Evolutionary conservation across 2,888 invertebrate genomes (phyloP), one percentile per base, ranked within the genome.

Genomic region (Poecilobothrus nobilitatus): DNA sequence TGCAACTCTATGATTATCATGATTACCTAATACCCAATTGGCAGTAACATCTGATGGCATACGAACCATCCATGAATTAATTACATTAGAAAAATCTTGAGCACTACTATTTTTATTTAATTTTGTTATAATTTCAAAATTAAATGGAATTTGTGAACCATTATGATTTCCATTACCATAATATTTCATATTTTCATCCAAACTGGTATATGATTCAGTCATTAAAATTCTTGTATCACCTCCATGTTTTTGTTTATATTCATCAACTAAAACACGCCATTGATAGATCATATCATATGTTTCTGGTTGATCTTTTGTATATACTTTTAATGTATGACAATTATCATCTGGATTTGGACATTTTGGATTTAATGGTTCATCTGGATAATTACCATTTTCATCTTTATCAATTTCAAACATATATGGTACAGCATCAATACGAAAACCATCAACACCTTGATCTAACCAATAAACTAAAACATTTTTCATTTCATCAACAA

Each of bases 381-480:
- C 83, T 0, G 83, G 83, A 68, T 83, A 84, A 21, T 81, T 78
- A 0, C 84, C 83, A 18, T 84, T 83, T 69, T 77, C 84, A 8
- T 77, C 68, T 8, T 84, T 82, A 67, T 81, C 83, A 1, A 80
- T 76, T 0, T 86, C 85, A 74, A 86, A 86, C 0, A 85, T 81
- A 7, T 71, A 71, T 1, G 76, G 76, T 7, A 76, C 76, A 8
- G 78, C 78, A 73, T 88, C 88, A 0, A 91, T 79, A 67, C 91
- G 85, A 76, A 91, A 90, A 0, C 92, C 92, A 74, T 90, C 89
- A 0, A 88, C 87, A 0, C 91, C 91, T 72, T 85, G 84, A 44
- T 88, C 85, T 21, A 92, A 77, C 92, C 92, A 92, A 77, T 87
- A 90, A 34, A 81, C 78, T 75, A 92, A 77, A 3, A 88, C 86